Conservation (phyloP, 2,888 invertebrate species). For the Hirtodrosophila alboralis region DNA sequence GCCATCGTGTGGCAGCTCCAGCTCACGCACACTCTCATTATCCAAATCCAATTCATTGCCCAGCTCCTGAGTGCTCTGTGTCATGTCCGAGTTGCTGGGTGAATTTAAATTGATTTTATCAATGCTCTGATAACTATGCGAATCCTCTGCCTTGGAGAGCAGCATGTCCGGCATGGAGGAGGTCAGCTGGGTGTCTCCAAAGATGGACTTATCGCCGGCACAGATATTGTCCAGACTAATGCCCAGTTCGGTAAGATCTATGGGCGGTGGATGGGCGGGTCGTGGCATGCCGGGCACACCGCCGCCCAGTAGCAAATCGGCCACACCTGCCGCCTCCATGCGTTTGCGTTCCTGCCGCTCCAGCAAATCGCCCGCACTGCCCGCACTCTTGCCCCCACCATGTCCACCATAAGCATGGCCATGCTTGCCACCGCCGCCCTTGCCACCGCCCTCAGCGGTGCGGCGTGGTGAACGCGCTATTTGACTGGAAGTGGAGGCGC, state of each 20-base stretch:
- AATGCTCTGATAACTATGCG: conserved; percentile 83
- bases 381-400: conserved; percentile 57
- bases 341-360: conserved; percentile 79
- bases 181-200: conserved; percentile 83
- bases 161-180: conserved; percentile 87
- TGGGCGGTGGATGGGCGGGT: conserved; percentile 87
- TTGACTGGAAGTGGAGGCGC: conserved; percentile 84
- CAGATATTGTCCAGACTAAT: conserved; percentile 86
- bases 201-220: conserved; percentile 83
- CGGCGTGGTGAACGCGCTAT: conserved; percentile 84
- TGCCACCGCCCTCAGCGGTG: conserved; percentile 70
- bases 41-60: conserved; percentile 81
- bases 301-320: conserved; percentile 80
- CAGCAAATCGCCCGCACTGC: conserved; percentile 78
- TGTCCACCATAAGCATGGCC: conserved; percentile 20
- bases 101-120: conserved; percentile 83
- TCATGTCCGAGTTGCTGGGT: conserved; percentile 81
- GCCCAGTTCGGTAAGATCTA: conserved; percentile 86
- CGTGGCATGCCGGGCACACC: conserved; percentile 80
- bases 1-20: conserved; percentile 76
- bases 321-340: conserved; percentile 76
- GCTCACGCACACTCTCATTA: conserved; percentile 70
- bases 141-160: conserved; percentile 81
- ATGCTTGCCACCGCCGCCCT: conserved; percentile 72
- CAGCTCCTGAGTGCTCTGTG: conserved; percentile 83